Evolutionary conservation across 2,888 invertebrate genomes (phyloP), one percentile per base, ranked within the genome.

Genomic region (Acronicta aceris): DNA sequence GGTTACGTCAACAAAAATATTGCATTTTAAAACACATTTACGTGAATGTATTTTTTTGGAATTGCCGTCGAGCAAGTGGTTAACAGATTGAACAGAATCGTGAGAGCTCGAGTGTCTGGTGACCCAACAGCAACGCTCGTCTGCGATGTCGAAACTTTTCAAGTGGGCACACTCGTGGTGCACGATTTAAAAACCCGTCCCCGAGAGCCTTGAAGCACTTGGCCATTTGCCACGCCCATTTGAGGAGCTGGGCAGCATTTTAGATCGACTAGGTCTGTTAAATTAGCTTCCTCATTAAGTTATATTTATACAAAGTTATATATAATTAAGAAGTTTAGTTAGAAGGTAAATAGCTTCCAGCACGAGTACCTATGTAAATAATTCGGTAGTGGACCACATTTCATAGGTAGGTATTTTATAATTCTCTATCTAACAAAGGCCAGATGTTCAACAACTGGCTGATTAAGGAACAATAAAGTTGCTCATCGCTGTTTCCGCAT

Each of bases 221-320:
- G 90, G 90, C 86, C 83, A 84, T 77, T 86, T 89, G 92, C 93
- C 93, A 92, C 91, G 89, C 92, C 93, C 90, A 87, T 85, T 78
- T 85, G 78, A 83, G 81, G 71, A 74, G 78, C 84, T 88, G 84
- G 79, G 87, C 79, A 83, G 75, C 78, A 82, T 78, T 81, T 81
- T 67, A 76, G 66, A 59, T 51, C 50, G 56, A 73, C 47, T 71
- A 71, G 55, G 67, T 59, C 53, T 50, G 53, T 64, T 64, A 66
- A 76, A 78, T 64, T 61, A 55, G 73, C 74, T 74, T 81, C 78
- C 77, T 76, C 73, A 79, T 79, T 67, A 72, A 65, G 71, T 72
- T 65, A 67, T 65, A 8, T n/a, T 48, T n/a, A n/a, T n/a, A n/a
- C n/a, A n/a, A n/a, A 21, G 21, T 21, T n/a, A 21, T 21, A 21